Base-by-base conservation (phyloP, 2,888 invertebrate species). In the Spisula solida region DNA sequence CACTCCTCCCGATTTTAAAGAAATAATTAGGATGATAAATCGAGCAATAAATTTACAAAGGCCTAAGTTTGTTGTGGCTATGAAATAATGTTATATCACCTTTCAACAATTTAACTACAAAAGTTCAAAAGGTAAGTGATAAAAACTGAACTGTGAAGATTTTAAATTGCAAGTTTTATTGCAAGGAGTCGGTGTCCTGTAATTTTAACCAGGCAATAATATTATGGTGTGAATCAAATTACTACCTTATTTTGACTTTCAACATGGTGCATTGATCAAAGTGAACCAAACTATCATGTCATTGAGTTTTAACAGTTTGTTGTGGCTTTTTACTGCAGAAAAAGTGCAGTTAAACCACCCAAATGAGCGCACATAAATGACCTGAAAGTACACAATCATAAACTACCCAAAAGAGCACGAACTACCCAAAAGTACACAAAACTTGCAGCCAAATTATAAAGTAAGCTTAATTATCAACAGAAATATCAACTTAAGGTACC, bases 51-150 rank as follows among this genome's bases (percentile, higher is more conserved):
- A 2, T 41, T 41, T 41, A 41, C 41, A 41, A 41, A 41, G 41
- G 41, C 41, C 41, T 41, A 41, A 5, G 29, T 70, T 70, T 70
- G 70, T 70, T 70, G 70, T 75, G 25, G 34, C 31, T 34, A 75
- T 75, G 34, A 75, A 75, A 34, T 34, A 1, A 75, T 75, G n/a
- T 75, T 75, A 75, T 75, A 75, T 75, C 75, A 75, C 14, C 16
- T 31, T 75, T 18, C 75, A 75, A 1, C 18, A 31, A 34, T 34
- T 31, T 75, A 41, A 14, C n/a, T 34, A 75, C 34, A 41, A 14
- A 31, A 18, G 75, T 75, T 75, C 34, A 75, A 70, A 75, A 31
- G 75, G 75, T 75, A 75, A 75, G 75, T 75, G 75, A 75, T 75
- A 75, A 34, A 75, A 75, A 34, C 31, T 75, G 34, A 16, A 29